Conservation (phyloP, 1,140 invertebrate species). For the Hycleus cichorii region DNA sequence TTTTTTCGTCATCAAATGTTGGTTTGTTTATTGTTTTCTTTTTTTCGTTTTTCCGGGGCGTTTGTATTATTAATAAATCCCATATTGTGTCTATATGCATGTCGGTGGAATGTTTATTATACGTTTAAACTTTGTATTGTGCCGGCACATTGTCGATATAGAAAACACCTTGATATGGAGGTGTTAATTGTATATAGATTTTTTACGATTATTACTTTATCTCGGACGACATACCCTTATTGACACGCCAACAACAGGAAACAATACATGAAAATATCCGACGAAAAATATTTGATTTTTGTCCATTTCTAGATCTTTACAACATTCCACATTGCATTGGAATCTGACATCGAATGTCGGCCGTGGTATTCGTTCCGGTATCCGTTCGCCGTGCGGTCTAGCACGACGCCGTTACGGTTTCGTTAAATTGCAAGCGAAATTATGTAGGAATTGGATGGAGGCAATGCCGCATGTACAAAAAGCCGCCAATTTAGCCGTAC, state of each 20-base stretch:
- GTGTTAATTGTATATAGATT: slow-evolving; percentile 18
- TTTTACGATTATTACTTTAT: slow-evolving; percentile 18
- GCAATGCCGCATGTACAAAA: slow-evolving; percentile 68
- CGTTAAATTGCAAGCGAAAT: slow-evolving; percentile 36
- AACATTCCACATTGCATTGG: slow-evolving; percentile 38
- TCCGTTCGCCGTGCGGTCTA: slow-evolving; percentile 32
- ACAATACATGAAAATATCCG: too few relatives aligned
- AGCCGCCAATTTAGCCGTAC: slow-evolving; percentile 59
- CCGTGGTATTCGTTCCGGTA: slow-evolving; percentile 34
- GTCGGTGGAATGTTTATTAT: slow-evolving; percentile 16
- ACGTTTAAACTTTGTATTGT: slow-evolving; percentile 10
- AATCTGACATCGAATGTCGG: slow-evolving; percentile 32
- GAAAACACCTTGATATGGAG: neutral
- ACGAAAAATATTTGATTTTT: too few relatives aligned
- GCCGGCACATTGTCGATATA: neutral
- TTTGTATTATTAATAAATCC: too few relatives aligned
- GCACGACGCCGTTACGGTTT: slow-evolving; percentile 36
- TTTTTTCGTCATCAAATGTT: too few relatives aligned
- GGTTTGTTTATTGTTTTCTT: too few relatives aligned
- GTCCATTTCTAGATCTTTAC: slow-evolving; percentile 30
- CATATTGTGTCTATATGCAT: neutral
- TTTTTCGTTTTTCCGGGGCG: too few relatives aligned
- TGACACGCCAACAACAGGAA: slow-evolving; percentile 3
- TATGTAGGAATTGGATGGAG: slow-evolving; percentile 36
- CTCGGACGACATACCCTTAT: slow-evolving; percentile 8